Evolutionary conservation across 1,140 invertebrate genomes (phyloP).

Genomic region (Platyura marginata): DNA sequence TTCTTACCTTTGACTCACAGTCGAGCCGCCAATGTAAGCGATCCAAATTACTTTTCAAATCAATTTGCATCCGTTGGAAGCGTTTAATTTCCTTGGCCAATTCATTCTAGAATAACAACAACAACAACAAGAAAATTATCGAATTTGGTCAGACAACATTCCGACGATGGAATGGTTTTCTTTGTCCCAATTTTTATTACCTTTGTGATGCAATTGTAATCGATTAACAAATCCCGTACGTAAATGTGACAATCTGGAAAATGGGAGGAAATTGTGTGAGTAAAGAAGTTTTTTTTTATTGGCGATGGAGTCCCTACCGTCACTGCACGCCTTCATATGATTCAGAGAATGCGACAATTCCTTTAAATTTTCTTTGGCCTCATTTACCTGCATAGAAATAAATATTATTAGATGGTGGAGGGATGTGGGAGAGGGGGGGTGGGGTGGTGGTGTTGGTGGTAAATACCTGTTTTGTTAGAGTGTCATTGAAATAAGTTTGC

Average conservation of each 20-base stretch:
- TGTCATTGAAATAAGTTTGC: conserved; percentile 3
- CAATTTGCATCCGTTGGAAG: conserved; percentile 4
- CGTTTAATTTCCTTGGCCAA: conserved; percentile 3
- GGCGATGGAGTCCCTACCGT: background rate
- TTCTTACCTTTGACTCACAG: conserved; percentile 3
- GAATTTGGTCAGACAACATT: background rate
- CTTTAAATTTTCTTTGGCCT: background rate
- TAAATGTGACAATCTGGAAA: conserved; percentile 2
- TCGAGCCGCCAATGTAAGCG: conserved; percentile 3
- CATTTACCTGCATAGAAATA: conserved; percentile 1
- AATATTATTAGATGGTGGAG: background rate
- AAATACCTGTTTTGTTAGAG: background rate
- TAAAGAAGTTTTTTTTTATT: too few species aligned
- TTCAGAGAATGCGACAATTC: conserved; percentile 2
- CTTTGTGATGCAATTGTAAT: conserved; percentile 5
- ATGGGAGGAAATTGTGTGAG: background rate
- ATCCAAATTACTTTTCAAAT: conserved; percentile 5
- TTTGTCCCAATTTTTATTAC: too few species aligned
- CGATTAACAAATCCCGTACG: conserved; percentile 2
- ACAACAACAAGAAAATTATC: background rate
- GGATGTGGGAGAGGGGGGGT: background rate
- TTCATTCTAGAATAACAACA: conserved; percentile 2
- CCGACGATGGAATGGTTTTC: too few species aligned
- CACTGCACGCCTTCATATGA: conserved; percentile 1
- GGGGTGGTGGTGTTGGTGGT: too few species aligned